Evolutionary conservation across 2,888 invertebrate genomes (phyloP).

Genomic region (Desoria tigrina): DNA sequence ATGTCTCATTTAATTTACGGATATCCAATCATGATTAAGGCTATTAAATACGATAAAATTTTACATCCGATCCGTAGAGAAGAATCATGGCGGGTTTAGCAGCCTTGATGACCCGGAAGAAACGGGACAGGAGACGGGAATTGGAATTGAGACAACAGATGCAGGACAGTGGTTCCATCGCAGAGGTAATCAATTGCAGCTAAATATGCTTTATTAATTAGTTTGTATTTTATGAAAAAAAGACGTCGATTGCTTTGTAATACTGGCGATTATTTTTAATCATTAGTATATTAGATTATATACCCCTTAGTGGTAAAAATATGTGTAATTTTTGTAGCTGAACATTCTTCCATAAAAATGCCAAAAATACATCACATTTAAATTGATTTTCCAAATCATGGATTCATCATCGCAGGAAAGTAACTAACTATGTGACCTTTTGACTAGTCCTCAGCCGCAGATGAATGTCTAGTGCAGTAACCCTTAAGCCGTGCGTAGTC

Average conservation of each 20-base stretch:
- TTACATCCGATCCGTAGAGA: no score
- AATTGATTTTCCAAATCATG: no score
- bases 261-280: no score
- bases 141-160: slow-evolving; percentile 42
- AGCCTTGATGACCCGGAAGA: slow-evolving; percentile 51
- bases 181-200: slow-evolving; percentile 26
- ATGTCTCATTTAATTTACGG: no score
- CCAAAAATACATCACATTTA: no score
- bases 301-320: no score
- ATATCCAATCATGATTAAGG: no score
- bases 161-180: slow-evolving; percentile 28
- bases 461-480: not conserved
- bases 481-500: not conserved
- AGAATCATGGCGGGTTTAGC: slow-evolving; percentile 50
- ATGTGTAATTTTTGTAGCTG: no score
- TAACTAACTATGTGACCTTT: no score
- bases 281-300: no score
- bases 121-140: slow-evolving; percentile 46
- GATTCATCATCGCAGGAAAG: not conserved
- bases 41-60: no score
- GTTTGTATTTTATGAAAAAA: slow-evolving; percentile 1
- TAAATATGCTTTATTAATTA: slow-evolving; percentile 1
- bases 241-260: no score
- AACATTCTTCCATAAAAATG: not conserved
- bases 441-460: not conserved